These are phyloP conservation scores for Amniataba percoides DNA, from an alignment of 2,797 vertebrate species.

Conservation along the genomic window DNA sequence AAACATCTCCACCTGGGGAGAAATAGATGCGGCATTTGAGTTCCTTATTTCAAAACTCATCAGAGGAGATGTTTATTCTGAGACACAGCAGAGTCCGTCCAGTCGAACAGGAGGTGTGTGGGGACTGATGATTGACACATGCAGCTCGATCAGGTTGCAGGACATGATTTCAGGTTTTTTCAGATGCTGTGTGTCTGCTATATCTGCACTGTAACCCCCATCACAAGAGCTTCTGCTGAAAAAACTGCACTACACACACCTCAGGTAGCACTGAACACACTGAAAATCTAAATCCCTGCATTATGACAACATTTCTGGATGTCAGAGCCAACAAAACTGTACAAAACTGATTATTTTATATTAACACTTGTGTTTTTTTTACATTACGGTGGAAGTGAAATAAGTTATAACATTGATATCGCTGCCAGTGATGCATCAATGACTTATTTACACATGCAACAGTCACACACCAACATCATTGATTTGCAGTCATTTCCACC, in stretches of 20 bases:
- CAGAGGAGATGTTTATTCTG: background rate
- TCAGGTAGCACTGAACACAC: background rate
- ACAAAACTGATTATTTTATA: no score
- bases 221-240: background rate
- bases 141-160: background rate
- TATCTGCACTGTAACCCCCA: no score
- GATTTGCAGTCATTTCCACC: background rate
- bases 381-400: no score
- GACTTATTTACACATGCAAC: no score
- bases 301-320: background rate
- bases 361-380: no score
- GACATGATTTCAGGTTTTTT: background rate
- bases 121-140: background rate
- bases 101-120: background rate
- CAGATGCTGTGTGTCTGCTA: no score
- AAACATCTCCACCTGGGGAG: background rate
- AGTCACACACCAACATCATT: no score
- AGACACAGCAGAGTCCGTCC: background rate
- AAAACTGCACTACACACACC: background rate
- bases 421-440: no score
- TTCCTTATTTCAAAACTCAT: constrained; percentile 1
- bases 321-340: no score
- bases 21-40: background rate
- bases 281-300: no score
- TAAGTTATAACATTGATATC: no score